Evolutionary conservation across 2,797 vertebrate genomes (phyloP).

Genomic region (Holocentrus rufus): DNA sequence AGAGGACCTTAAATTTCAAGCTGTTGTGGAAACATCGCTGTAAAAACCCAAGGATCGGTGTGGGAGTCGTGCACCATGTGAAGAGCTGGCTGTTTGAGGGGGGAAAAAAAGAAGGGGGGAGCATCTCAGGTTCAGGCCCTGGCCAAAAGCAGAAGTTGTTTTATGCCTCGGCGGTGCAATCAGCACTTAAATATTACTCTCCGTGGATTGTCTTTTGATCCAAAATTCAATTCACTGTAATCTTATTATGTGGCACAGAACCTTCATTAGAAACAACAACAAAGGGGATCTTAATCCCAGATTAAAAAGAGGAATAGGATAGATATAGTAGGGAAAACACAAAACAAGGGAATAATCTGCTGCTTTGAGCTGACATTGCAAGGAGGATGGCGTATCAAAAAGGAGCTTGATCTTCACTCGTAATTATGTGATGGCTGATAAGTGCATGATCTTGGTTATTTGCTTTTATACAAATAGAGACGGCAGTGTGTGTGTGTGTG

Average conservation of each 20-base stretch:
- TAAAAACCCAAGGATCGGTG: too few species aligned
- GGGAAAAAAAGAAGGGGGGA: too few species aligned
- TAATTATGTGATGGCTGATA: slow-evolving; percentile 24
- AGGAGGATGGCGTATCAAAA: slow-evolving; percentile 6
- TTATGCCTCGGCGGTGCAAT: not conserved
- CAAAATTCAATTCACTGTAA: slow-evolving; percentile 40
- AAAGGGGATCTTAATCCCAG: slow-evolving; percentile 11
- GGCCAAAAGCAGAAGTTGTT: not conserved
- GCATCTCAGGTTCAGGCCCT: too few species aligned
- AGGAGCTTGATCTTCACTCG: slow-evolving; percentile 13
- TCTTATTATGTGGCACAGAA: slow-evolving; percentile 6
- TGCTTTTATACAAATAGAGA: slow-evolving; percentile 5
- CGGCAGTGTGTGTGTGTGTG: not conserved
- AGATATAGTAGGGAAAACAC: slow-evolving; percentile 10
- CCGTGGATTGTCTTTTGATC: slow-evolving; percentile 24
- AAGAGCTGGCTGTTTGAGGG: too few species aligned
- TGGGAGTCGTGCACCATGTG: too few species aligned
- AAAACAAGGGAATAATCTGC: slow-evolving; percentile 21
- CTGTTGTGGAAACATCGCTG: too few species aligned
- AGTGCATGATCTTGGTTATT: not conserved
- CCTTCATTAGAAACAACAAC: slow-evolving; percentile 30
- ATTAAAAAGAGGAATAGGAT: slow-evolving; percentile 28
- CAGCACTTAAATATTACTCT: slow-evolving; percentile 9
- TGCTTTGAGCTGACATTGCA: not conserved
- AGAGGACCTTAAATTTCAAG: slow-evolving; percentile 2